These are phyloP conservation scores for Ophiodon elongatus DNA, from an alignment of 2,113 vertebrate species.

Conservation along the genomic window DNA sequence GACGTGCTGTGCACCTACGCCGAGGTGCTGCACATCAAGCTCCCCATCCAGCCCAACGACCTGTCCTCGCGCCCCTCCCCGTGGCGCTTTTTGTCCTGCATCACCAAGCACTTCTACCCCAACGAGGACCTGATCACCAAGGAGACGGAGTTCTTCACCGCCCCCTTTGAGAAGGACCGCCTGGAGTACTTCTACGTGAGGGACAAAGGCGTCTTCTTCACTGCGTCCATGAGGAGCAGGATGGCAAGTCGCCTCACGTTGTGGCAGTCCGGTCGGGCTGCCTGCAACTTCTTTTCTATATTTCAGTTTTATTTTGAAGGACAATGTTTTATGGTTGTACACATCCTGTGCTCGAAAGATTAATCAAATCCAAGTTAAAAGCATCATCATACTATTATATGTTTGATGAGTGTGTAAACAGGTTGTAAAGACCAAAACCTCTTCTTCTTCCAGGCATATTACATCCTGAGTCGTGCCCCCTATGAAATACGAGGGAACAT, in stretches of 20 bases:
- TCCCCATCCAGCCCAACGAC: slow-evolving; percentile 90
- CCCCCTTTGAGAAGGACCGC: slow-evolving; percentile 89
- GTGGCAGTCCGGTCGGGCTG: neutral
- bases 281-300: neutral
- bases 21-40: slow-evolving; percentile 93
- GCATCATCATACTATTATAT: neutral
- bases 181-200: slow-evolving; percentile 86
- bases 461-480: slow-evolving; percentile 90
- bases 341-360: neutral
- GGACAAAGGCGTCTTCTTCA: slow-evolving; percentile 91
- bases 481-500: slow-evolving; percentile 86
- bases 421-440: neutral
- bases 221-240: slow-evolving; percentile 91
- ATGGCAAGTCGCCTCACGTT: slow-evolving; percentile 80
- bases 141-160: slow-evolving; percentile 92
- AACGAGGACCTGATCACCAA: slow-evolving; percentile 87
- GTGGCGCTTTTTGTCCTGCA: slow-evolving; percentile 87
- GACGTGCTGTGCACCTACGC: slow-evolving; percentile 91
- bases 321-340: neutral
- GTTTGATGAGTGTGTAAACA: neutral
- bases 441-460: slow-evolving; percentile 84
- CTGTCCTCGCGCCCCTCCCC: slow-evolving; percentile 83
- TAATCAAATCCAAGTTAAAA: neutral
- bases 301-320: slow-evolving; percentile 1
- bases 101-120: slow-evolving; percentile 89